Evolutionary conservation across 2,113 vertebrate species (phyloP).

Genomic region (Centropus unirufus): DNA sequence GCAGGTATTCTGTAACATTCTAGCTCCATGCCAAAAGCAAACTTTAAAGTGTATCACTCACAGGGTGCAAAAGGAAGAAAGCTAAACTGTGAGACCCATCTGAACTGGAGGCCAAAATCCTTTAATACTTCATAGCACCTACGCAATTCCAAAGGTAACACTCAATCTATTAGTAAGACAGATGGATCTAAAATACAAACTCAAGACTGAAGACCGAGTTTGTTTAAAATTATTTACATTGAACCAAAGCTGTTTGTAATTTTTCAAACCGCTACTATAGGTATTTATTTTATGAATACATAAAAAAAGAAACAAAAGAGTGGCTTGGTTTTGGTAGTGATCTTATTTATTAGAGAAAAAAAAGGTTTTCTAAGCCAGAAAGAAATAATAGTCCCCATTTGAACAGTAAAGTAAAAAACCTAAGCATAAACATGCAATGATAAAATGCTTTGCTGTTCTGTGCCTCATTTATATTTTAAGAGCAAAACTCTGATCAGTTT

Average conservation of each 20-base stretch:
- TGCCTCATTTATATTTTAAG: neutral
- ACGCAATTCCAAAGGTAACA: neutral
- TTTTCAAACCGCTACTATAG: neutral
- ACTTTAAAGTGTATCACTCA: neutral
- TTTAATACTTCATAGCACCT: neutral
- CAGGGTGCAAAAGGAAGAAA: neutral
- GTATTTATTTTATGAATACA: neutral
- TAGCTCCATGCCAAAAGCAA: neutral
- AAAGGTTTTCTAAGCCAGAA: neutral
- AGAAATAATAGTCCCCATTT: neutral
- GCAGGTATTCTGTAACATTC: neutral
- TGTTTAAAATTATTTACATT: neutral
- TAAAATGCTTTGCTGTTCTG: neutral
- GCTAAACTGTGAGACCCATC: neutral
- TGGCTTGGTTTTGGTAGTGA: neutral
- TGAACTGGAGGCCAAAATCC: neutral
- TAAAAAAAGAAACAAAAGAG: neutral
- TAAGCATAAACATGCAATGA: neutral
- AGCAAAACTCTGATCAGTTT: neutral
- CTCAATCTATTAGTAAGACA: neutral
- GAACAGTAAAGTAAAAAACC: neutral
- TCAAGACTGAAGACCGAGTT: neutral
- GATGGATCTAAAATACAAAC: neutral
- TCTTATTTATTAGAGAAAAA: neutral
- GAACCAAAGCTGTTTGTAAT: neutral